These are phyloP conservation scores for Rhyacophila evoluta DNA, from an alignment of 2,888 invertebrate species.

Conservation along the genomic window DNA sequence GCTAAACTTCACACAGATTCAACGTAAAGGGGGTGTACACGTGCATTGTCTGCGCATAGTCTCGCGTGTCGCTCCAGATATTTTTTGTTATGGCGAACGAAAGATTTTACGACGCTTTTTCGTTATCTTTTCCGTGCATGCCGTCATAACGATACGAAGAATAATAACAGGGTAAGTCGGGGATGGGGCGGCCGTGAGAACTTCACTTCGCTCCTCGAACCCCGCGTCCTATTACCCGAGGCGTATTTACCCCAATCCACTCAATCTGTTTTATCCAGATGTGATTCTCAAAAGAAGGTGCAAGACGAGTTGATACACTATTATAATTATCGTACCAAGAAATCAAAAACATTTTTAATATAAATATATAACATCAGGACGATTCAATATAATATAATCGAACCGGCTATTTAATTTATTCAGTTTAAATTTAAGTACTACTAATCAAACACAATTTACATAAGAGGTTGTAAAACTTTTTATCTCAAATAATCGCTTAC, in stretches of 20 bases:
- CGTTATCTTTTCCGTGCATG: neutral
- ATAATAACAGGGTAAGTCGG: constrained; percentile 15
- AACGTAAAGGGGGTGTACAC: too few relatives aligned
- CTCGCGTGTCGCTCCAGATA: neutral
- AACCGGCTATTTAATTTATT: too few relatives aligned
- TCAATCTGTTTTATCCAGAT: neutral
- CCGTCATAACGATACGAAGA: neutral
- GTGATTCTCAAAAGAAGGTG: neutral
- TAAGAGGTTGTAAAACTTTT: too few relatives aligned
- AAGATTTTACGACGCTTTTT: neutral
- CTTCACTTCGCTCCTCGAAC: neutral
- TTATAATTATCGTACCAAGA: too few relatives aligned
- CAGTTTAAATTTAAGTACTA: too few relatives aligned
- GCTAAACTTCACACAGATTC: neutral
- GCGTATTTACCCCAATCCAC: neutral
- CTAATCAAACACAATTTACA: too few relatives aligned
- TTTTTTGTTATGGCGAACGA: neutral
- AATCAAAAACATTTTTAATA: too few relatives aligned
- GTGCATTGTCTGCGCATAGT: neutral
- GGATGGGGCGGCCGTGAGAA: constrained; percentile 10
- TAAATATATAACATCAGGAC: too few relatives aligned
- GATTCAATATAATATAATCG: too few relatives aligned
- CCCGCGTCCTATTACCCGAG: neutral
- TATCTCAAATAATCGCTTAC: too few relatives aligned
- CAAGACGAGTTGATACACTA: too few relatives aligned